Evolutionary conservation across 2,113 vertebrate species (phyloP), one percentile per base, ranked within the genome.

Genomic region (Stomatorhinus ivindoensis): DNA sequence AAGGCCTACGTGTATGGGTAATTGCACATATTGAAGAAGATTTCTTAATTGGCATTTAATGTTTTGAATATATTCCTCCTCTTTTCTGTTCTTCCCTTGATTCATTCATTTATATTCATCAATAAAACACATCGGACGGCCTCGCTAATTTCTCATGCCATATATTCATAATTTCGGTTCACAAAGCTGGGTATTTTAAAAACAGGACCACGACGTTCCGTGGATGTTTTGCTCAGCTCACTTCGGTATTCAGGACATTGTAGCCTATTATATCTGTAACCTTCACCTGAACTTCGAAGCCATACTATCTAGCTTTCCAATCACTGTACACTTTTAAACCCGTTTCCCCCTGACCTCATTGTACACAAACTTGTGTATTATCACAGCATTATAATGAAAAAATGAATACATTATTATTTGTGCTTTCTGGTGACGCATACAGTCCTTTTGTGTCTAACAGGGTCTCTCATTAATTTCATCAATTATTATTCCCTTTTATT

Each of bases 401-500:
- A 51, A 90, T 92, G 90, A 93, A 91, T 76, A 89, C 65, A 88
- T 95, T 91, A 90, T 91, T 91, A 89, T 87, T 89, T 91, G 42
- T 89, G 50, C 65, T 21, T 86, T 61, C 19, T 87, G 86, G 89
- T 92, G 85, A 11, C 42, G 53, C 83, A 19, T 90, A 87, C 92
- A 93, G 91, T 84, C 90, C 86, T 93, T 80, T 92, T 93, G 91
- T 94, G 92, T 92, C 93, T 93, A 92, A 89, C 90, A 94, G 93
- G 93, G 89, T 92, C 94, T 94, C 96, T 96, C 92, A 95, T 96
- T 95, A 94, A 93, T 94, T 95, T 94, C 86, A 93, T 92, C 92
- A 92, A 90, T 96, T 96, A 95, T 95, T 94, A 94, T 96, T 97
- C 95, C 92, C 89, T 90, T 90, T 95, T 92, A 94, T 97, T 96